phyloP scores from a whole-genome alignment of 1,140 invertebrate species.

The Tetranychus urticae region DNA sequence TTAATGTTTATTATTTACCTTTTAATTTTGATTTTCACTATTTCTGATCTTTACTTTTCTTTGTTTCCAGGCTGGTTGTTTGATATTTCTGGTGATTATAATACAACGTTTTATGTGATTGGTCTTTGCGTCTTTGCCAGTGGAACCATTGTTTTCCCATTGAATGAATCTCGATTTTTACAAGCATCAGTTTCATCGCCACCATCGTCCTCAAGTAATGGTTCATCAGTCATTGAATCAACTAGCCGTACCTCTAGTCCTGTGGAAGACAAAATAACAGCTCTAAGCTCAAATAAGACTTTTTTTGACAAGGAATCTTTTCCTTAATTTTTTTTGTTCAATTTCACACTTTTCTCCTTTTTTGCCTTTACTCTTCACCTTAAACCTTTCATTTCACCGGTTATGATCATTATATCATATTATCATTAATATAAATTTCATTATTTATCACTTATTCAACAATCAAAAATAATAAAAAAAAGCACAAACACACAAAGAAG shows the following conservation, averaged over 20 bases:
- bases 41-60: conserved; percentile 4
- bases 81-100: conserved; percentile 48
- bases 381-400: too few relatives aligned
- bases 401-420: too few relatives aligned
- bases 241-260: not conserved
- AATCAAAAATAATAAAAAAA: too few relatives aligned
- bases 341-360: too few relatives aligned
- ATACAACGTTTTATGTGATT: conserved; percentile 60
- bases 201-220: too few relatives aligned
- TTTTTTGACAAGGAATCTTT: not conserved
- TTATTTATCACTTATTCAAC: too few relatives aligned
- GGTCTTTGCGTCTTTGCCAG: conserved; percentile 62
- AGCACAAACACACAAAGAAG: too few relatives aligned
- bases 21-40: not conserved
- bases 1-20: not conserved
- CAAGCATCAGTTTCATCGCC: too few relatives aligned
- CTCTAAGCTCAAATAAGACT: not conserved
- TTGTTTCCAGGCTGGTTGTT: conserved; percentile 45
- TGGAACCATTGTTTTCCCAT: conserved; percentile 40
- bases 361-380: too few relatives aligned
- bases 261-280: not conserved
- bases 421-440: too few relatives aligned
- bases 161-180: not conserved
- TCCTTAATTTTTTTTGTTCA: not conserved
- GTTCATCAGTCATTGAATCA: not conserved